Evolutionary conservation across 1,140 invertebrate genomes (phyloP).

Genomic region (Platorchestia sp.): DNA sequence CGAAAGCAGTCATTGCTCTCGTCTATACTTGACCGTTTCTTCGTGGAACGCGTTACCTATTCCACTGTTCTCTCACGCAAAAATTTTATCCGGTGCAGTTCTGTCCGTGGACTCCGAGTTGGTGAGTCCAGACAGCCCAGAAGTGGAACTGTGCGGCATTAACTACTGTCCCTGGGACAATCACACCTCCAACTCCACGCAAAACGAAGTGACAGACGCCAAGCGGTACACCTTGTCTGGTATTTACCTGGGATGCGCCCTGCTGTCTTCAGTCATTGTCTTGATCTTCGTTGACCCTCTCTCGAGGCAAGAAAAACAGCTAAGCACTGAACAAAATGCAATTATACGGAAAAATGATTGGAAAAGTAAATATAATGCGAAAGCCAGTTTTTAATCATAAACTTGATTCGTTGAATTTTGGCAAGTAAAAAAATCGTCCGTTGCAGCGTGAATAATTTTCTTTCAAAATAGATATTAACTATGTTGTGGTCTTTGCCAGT

Average conservation of each 20-base stretch:
- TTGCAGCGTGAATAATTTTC: background rate
- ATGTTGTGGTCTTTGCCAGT: background rate
- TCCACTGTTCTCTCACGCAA: background rate
- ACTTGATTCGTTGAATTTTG: background rate
- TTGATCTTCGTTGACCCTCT: conserved; percentile 89
- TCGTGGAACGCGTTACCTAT: background rate
- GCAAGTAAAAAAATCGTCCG: background rate
- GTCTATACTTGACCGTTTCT: no score
- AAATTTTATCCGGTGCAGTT: background rate
- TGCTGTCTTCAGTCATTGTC: conserved; percentile 87
- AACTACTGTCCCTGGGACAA: conserved; percentile 2
- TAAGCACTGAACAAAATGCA: background rate
- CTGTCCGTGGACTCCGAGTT: conserved; percentile 9
- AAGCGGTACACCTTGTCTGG: conserved; percentile 89
- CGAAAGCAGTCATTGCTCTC: no score
- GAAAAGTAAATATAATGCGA: background rate
- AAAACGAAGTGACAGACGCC: conserved; percentile 82
- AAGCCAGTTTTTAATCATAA: background rate
- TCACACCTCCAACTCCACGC: conserved; percentile 61
- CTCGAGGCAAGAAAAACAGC: background rate
- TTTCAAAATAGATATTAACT: background rate
- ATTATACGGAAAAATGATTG: background rate
- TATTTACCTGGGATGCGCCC: conserved; percentile 89
- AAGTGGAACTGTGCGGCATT: background rate
- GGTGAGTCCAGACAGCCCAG: background rate